These are phyloP conservation scores for Embiotoca jacksoni DNA, from an alignment of 2,113 vertebrate species.

Conservation along the genomic window DNA sequence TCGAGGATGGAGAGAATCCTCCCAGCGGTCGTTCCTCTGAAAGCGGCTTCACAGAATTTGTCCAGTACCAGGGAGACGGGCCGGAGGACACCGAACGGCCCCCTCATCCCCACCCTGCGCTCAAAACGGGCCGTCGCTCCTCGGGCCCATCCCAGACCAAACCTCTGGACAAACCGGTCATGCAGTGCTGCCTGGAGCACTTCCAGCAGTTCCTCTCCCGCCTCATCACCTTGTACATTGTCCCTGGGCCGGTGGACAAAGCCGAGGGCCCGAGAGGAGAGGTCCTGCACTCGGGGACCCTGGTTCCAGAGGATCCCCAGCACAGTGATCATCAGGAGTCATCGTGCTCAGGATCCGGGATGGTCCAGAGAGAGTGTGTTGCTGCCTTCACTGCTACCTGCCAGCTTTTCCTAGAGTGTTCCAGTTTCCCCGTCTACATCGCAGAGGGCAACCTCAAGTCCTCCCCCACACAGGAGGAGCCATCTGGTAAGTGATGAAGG, in stretches of 20 bases:
- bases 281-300: slow-evolving; percentile 63
- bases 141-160: slow-evolving; percentile 77
- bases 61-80: slow-evolving; percentile 92
- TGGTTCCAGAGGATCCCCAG: slow-evolving; percentile 57
- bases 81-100: slow-evolving; percentile 77
- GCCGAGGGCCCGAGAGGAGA: slow-evolving; percentile 74
- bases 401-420: slow-evolving; percentile 97
- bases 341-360: slow-evolving; percentile 37
- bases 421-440: slow-evolving; percentile 97
- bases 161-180: slow-evolving; percentile 91
- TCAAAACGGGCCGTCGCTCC: slow-evolving; percentile 70
- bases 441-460: slow-evolving; percentile 94
- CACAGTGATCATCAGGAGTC: slow-evolving; percentile 62
- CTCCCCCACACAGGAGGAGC: slow-evolving; percentile 87
- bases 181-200: slow-evolving; percentile 97
- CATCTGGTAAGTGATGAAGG: slow-evolving; percentile 73
- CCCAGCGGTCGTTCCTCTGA: slow-evolving; percentile 89
- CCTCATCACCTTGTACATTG: slow-evolving; percentile 91
- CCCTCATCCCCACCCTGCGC: slow-evolving; percentile 80
- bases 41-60: slow-evolving; percentile 96
- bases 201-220: slow-evolving; percentile 95
- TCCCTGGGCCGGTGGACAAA: slow-evolving; percentile 80
- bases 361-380: slow-evolving; percentile 87
- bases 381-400: slow-evolving; percentile 95
- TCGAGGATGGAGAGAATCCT: slow-evolving; percentile 90